These are phyloP conservation scores for Salminus brasiliensis DNA, from an alignment of 2,113 vertebrate genomes.

Conservation along the genomic window DNA sequence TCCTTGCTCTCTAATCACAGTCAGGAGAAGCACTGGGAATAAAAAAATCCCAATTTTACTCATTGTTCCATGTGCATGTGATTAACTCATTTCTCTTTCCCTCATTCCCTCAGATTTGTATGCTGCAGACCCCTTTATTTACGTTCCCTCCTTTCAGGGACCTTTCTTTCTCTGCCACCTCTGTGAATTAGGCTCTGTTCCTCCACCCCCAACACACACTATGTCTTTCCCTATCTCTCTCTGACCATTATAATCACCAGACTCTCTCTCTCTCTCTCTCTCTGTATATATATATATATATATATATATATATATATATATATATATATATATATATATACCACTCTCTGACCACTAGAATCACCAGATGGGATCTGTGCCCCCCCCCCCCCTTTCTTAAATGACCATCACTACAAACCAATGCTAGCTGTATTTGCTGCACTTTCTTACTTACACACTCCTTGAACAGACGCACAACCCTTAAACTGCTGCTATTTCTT, in stretches of 20 bases:
- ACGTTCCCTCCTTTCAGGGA: not conserved
- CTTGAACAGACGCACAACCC: no score
- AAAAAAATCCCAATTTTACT: no score
- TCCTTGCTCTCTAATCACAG: not conserved
- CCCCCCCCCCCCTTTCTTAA: conserved; percentile 1
- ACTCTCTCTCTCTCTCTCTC: conserved; percentile 11
- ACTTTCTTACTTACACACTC: no score
- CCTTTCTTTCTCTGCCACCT: not conserved
- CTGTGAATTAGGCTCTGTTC: conserved; percentile 17
- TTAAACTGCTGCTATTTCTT: no score
- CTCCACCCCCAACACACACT: not conserved
- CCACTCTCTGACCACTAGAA: not conserved
- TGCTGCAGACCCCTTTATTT: not conserved
- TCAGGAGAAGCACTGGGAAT: not conserved
- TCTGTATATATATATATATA: not conserved
- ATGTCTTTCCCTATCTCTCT: no score
- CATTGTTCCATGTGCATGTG: not conserved
- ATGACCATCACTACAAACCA: no score
- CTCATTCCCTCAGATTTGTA: not conserved
- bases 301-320: conserved; percentile 2
- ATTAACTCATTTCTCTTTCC: not conserved
- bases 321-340: no score
- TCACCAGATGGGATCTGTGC: not conserved
- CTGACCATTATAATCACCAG: not conserved
- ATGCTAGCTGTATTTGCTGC: not conserved